These are phyloP conservation scores for Phorcus lineatus DNA, from an alignment of 2,888 invertebrate genomes.

Conservation along the genomic window DNA sequence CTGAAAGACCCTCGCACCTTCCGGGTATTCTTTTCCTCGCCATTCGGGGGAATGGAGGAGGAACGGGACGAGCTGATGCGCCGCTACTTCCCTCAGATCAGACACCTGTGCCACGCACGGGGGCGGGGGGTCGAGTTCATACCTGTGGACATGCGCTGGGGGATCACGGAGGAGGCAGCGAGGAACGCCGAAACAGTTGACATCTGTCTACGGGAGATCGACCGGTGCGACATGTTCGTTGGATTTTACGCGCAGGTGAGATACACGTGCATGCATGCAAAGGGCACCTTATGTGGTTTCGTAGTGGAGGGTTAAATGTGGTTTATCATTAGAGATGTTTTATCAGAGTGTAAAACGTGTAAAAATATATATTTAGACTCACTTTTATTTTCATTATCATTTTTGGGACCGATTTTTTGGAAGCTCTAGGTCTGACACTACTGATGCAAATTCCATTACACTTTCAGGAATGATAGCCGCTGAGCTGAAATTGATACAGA, in stretches of 20 bases:
- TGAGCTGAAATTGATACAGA: no score
- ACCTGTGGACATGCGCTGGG: slow-evolving; percentile 73
- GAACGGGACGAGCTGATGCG: slow-evolving; percentile 70
- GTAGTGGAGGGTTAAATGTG: no score
- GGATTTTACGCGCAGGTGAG: slow-evolving; percentile 71
- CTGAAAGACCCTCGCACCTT: slow-evolving; percentile 61
- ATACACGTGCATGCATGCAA: not conserved
- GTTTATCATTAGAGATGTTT: no score
- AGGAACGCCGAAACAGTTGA: slow-evolving; percentile 66
- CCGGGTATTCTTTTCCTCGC: slow-evolving; percentile 72
- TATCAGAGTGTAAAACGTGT: no score
- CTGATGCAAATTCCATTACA: no score
- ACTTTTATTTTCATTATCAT: no score
- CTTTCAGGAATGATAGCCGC: no score
- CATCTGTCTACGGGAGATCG: slow-evolving; percentile 70
- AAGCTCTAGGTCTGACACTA: no score
- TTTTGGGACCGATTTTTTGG: no score
- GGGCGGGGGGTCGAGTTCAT: slow-evolving; percentile 66
- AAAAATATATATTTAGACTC: no score
- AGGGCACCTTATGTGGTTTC: no score
- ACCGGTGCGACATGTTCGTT: slow-evolving; percentile 71
- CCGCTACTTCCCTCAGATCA: slow-evolving; percentile 67
- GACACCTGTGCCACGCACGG: slow-evolving; percentile 60
- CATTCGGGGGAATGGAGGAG: slow-evolving; percentile 75
- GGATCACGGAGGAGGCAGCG: slow-evolving; percentile 68